Evolutionary conservation across 2,113 vertebrate species (phyloP).

Genomic region (Gadus chalcogrammus): DNA sequence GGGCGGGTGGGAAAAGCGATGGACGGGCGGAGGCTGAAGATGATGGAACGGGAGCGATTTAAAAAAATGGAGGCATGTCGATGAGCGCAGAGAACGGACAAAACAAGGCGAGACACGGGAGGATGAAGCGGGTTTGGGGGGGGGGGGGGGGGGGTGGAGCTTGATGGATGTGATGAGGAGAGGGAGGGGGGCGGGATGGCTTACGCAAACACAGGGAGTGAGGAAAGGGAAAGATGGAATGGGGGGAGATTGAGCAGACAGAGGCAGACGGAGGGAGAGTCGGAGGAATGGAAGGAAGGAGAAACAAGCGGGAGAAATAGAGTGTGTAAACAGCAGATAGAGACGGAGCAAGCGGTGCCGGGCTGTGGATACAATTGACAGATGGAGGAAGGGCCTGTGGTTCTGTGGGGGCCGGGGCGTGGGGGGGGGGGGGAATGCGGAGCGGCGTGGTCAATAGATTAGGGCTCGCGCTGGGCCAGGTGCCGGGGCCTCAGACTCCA

Average conservation of each 20-base stretch:
- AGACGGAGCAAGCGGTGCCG: constrained; percentile 44
- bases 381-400: constrained; percentile 48
- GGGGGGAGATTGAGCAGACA: constrained; percentile 3
- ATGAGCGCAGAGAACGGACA: constrained; percentile 67
- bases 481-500: constrained; percentile 54
- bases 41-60: constrained; percentile 71
- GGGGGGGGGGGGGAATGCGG: constrained; percentile 57
- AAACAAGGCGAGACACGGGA: constrained; percentile 40
- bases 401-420: constrained; percentile 54
- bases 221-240: not conserved
- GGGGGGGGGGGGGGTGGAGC: constrained; percentile 1
- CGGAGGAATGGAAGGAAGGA: not conserved
- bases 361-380: constrained; percentile 63
- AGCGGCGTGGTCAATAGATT: constrained; percentile 63
- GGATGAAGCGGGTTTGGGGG: constrained; percentile 26
- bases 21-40: constrained; percentile 57
- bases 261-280: constrained; percentile 14
- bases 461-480: constrained; percentile 54
- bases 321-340: constrained; percentile 61
- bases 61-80: constrained; percentile 77
- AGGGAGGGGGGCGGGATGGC: constrained; percentile 52
- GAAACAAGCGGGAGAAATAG: constrained; percentile 25
- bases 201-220: constrained; percentile 42
- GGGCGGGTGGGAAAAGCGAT: not conserved
- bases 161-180: constrained; percentile 67